Base-by-base conservation (phyloP, 2,113 vertebrate species). In the Sterrhoptilus dennistouni region DNA sequence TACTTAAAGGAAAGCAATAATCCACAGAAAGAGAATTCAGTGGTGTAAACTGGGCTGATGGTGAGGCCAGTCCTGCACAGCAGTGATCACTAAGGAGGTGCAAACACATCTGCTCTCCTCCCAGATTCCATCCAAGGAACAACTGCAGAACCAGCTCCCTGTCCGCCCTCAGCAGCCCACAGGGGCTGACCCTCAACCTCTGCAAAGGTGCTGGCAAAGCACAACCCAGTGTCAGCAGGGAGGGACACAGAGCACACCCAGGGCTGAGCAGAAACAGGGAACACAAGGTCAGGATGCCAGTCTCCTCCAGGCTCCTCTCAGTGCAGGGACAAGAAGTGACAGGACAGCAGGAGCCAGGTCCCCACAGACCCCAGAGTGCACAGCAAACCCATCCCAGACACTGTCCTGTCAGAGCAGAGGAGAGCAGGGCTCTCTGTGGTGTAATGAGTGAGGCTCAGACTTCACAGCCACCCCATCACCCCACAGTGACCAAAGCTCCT, bases 1-100 rank as follows among this genome's bases (percentile, higher is more conserved):
- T 44, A 87, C 83, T 60, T 24, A 35, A 82, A 94, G 44, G 74
- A 91, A 83, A 82, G 89, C 66, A 93, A 57, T 82, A 93, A 71
- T 11, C 53, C 70, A 29, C 4, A 50, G 87, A 45, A 95, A 22
- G 77, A 63, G 40, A 87, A 42, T 68, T 53, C 81, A 79, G 7
- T 12, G 53, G 44, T 24, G 52, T n/a, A 15, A 83, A 29, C 36
- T 28, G 45, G 50, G 44, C 72, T 87, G 76, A 56, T 12, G 52
- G 19, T 15, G 25, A 92, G 91, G 69, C 79, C 77, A 82, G 15
- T 49, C 70, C 68, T 75, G 54, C 9, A 25, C 29, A 79, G 57
- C 65, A 89, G n/a, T 0, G 5, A 76, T 19, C 11, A 4, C 61
- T 27, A 5, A 60, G 38, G 47, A 64, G 28, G 17, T 17, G 29